Base-by-base conservation (phyloP, 1,140 invertebrate genomes). In the Anthonomus grandis region DNA sequence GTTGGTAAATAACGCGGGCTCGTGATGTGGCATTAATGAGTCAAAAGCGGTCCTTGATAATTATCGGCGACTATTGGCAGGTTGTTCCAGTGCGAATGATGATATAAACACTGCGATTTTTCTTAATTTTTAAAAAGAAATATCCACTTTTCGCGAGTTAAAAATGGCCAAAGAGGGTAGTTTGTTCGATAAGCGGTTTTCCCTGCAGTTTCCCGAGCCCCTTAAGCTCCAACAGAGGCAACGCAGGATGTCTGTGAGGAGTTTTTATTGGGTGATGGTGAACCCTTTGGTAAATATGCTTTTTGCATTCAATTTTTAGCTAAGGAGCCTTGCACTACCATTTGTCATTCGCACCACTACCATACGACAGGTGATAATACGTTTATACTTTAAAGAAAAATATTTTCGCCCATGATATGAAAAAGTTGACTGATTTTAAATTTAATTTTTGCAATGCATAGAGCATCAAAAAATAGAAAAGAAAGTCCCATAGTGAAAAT, bases 251-350 rank as follows among this genome's bases (percentile, higher is more conserved):
- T 69, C 67, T 10, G 59, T 69, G 17, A 52, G 62, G 27, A 69
- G 64, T 39, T 69, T 69, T 45, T 66, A 69, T 36, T 69, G 67
- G 67, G 62, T 66, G 19, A 51, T 59, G 36, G 54, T 64, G 10
- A 62, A 67, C 55, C 55, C 63, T 13, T 45, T 65, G 62, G 62
- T 65, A 65, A 64, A 31, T 45, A 45, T 45, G n/a, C n/a, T n/a
- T n/a, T n/a, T n/a, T n/a, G n/a, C n/a, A n/a, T n/a, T n/a, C n/a
- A n/a, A n/a, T n/a, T n/a, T n/a, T n/a, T n/a, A n/a, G n/a, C n/a
- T n/a, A n/a, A n/a, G n/a, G n/a, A n/a, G n/a, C n/a, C n/a, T n/a
- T n/a, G n/a, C n/a, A n/a, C n/a, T n/a, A n/a, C n/a, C n/a, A n/a
- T n/a, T n/a, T n/a, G n/a, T n/a, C n/a, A n/a, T n/a, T n/a, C n/a